Conservation (phyloP, 1,140 invertebrate genomes). For the Diorhabda sublineata region DNA sequence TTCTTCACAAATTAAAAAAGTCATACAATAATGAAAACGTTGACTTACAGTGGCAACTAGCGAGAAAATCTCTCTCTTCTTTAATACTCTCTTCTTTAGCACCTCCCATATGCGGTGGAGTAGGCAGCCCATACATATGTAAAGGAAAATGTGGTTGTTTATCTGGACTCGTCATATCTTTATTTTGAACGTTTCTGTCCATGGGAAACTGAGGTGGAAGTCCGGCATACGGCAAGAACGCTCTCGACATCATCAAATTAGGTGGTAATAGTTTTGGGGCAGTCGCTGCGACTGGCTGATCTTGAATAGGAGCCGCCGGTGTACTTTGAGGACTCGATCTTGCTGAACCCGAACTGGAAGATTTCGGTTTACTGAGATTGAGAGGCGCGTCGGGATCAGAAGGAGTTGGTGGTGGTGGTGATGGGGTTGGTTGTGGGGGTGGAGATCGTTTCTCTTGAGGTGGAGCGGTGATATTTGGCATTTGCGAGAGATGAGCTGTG, state of each 20-base stretch:
- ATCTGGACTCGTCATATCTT: conserved; percentile 38
- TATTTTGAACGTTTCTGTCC: conserved; percentile 43
- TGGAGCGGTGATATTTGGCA: conserved; percentile 25
- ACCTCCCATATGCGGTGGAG: conserved; percentile 36
- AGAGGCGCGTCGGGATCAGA: conserved; percentile 71
- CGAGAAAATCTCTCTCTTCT: conserved; percentile 59
- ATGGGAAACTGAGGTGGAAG: conserved; percentile 54
- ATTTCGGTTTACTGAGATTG: conserved; percentile 84
- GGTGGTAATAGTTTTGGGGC: conserved; percentile 56
- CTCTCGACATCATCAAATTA: conserved; percentile 53
- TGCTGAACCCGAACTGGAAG: conserved; percentile 44
- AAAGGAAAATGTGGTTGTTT: conserved; percentile 47
- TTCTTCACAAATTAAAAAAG: no score
- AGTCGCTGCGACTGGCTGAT: conserved; percentile 57
- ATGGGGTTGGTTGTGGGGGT: conserved; percentile 45
- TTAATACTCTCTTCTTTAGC: conserved; percentile 46
- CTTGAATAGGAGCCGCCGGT: conserved; percentile 42
- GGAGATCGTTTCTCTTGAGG: conserved; percentile 46
- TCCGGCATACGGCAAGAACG: conserved; percentile 57
- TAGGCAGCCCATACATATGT: conserved; percentile 44
- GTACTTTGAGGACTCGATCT: conserved; percentile 39
- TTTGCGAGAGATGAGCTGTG: conserved; percentile 40
- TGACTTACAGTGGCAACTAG: conserved; percentile 60
- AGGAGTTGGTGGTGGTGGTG: conserved; percentile 49
- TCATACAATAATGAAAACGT: no score